Base-by-base conservation (phyloP, 1,140 invertebrate species). In the Sipha flava region DNA sequence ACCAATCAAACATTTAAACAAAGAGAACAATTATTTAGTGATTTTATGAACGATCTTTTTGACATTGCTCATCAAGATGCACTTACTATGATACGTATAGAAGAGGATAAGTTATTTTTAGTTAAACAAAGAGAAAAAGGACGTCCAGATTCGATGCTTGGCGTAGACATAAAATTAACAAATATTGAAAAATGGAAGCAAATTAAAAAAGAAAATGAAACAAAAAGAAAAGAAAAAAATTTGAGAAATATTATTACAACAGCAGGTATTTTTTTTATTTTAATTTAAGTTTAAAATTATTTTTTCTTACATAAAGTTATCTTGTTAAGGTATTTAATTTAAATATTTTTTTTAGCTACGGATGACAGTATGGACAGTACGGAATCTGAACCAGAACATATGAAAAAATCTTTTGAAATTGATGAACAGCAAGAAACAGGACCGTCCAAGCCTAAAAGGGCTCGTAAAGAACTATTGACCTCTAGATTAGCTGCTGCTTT, bases 41-140 rank as follows among this genome's bases (percentile, higher is more conserved):
- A 80, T 62, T 81, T 49, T 40, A 37, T 83, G n/a, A 59, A 83
- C 12, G 80, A 83, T 62, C 81, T 84, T 64, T 84, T 84, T 81
- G 83, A 83, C 80, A 83, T 84, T 73, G 81, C 81, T 59, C 81
- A 84, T 80, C 80, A 80, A 68, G 79, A 84, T 81, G 79, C 82
- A 75, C 31, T 82, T 6, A 73, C 79, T 34, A 21, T 81, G 80
- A 82, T 82, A n/a, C n/a, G 34, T 52, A 79, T 81, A 34, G 37
- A 57, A 80, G 73, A 81, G 37, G 81, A 82, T 47, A 82, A 77
- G 59, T n/a, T 57, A 26, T 82, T 82, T 54, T 80, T 82, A 57
- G 16, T 80, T 43, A 45, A 52, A n/a, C 79, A 82, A 70, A 54
- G 82, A 54, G 45, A 82, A 72, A 79, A 72, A 45, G 80, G 80